phyloP scores from a whole-genome alignment of 2,113 vertebrate species.

The Pseudorasbora parva region DNA sequence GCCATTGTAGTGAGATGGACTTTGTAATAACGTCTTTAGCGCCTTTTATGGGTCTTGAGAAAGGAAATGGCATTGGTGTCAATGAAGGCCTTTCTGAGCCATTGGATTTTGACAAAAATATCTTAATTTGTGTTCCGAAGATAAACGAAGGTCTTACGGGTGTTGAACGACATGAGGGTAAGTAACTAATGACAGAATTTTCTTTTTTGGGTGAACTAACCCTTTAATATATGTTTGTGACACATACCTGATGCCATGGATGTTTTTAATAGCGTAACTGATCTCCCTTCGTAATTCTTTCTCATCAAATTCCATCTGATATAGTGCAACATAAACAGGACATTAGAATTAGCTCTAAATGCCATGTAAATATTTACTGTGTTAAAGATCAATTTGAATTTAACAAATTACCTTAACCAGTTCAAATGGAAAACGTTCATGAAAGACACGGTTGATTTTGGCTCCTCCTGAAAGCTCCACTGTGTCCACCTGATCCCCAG shows the following conservation, averaged over 20 bases:
- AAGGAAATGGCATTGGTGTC: too few species aligned
- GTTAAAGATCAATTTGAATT: not conserved
- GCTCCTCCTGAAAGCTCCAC: slow-evolving; percentile 89
- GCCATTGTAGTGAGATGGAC: too few species aligned
- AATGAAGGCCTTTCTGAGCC: too few species aligned
- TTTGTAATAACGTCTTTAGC: too few species aligned
- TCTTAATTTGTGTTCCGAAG: too few species aligned
- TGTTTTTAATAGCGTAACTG: slow-evolving; percentile 88
- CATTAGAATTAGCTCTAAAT: slow-evolving; percentile 17
- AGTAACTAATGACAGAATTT: too few species aligned
- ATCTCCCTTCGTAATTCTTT: slow-evolving; percentile 88
- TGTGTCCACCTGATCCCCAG: slow-evolving; percentile 89
- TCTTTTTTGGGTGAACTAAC: too few species aligned
- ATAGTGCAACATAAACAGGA: slow-evolving; percentile 36
- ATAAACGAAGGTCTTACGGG: too few species aligned
- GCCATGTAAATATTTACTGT: not conserved
- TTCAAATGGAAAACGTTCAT: slow-evolving; percentile 88
- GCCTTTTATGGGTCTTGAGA: too few species aligned
- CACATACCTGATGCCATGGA: slow-evolving; percentile 58
- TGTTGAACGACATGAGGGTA: too few species aligned
- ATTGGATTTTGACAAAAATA: too few species aligned
- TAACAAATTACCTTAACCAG: slow-evolving; percentile 82
- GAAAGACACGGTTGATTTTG: slow-evolving; percentile 92
- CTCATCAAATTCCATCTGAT: slow-evolving; percentile 89
- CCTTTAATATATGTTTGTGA: not conserved